Evolutionary conservation across 2,888 invertebrate genomes (phyloP), one percentile per base, ranked within the genome.

Genomic region (Brachylomia viminalis): DNA sequence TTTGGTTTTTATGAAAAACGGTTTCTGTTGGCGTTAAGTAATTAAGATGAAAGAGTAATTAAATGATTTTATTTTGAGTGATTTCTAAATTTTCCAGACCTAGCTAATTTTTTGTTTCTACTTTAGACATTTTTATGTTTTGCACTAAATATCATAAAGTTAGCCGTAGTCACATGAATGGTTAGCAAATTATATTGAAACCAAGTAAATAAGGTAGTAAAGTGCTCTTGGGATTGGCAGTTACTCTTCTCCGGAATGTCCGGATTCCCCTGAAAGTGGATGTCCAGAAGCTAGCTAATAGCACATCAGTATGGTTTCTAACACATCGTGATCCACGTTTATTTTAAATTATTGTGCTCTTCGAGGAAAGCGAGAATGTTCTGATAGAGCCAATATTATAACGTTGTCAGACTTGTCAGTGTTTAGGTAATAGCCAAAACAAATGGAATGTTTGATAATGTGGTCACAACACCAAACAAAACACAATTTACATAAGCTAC

Each of bases 401-500:
- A 8, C 23, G 42, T 56, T 61, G 81, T 23, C 52, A n/a, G 56
- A 17, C 33, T 56, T 61, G 81, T 23, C 52, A n/a, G 56, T 78
- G 56, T 62, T 67, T 68, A 49, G 30, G 33, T 79, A 65, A 59
- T 72, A 59, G 54, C 20, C 54, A 64, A 72, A 72, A 72, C 83
- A 81, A 56, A 67, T 49, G 54, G 67, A 68, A 68, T 58, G 54
- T 47, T 72, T 64, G 68, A 72, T 83, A 72, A 61, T 79, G 83
- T 45, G 80, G 68, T 59, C 33, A 52, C n/a, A 75, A 66, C 52
- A 56, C 42, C 54, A 65, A 75, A 77, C 73, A 61, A 33, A 82
- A 69, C 61, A 70, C 38, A 68, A 81, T 83, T 69, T 79, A 79
- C 83, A 72, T 68, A 59, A 68, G 66, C 61, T 45, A 72, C 54